Evolutionary conservation across 2,113 vertebrate species (phyloP), one percentile per base, ranked within the genome.

Genomic region (Dissostichus mawsoni): DNA sequence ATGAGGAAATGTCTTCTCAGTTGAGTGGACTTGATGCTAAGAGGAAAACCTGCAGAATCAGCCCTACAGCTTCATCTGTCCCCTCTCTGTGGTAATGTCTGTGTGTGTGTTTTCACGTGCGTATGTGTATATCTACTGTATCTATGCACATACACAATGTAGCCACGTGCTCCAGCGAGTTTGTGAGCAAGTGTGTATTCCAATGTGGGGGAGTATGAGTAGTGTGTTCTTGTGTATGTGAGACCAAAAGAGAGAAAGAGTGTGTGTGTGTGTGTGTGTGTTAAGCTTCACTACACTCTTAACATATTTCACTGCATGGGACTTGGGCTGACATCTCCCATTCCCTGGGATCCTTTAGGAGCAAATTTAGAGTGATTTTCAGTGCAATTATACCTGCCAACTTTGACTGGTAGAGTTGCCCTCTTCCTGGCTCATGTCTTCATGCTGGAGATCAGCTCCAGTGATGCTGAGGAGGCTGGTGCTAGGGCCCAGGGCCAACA

Each of bases 361-460:
- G 88, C 92, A 93, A 89, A 94, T 94, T 95, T 95, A 86, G 81
- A 94, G 89, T 94, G 92, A 94, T 95, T 94, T 94, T 94, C 94
- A 93, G 90, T 93, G 93, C 94, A 94, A 94, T 94, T 94, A 94
- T 94, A 90, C 92, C 92, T 95, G 94, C 91, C 93, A 94, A 82
- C 86, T 90, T 89, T 94, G 93, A 95, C 92, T 89, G 92, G 86
- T 91, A 87, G 89, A 92, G 92, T 89, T 92, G 85, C 90, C 92
- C 87, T 92, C 76, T 78, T 81, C 86, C 85, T 47, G 14, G 76
- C 87, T 93, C 92, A 91, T 89, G 89, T 94, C 92, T 94, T 94
- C 86, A 93, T 93, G 88, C 82, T 65, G 67, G 69, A 75, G 73
- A 88, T 71, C 81, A 71, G 85, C 52, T 85, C 69, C 80, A 69